Evolutionary conservation across 92 coral and sea anemone species (phyloP).

Genomic region (Zoanthus sansibaricus): DNA sequence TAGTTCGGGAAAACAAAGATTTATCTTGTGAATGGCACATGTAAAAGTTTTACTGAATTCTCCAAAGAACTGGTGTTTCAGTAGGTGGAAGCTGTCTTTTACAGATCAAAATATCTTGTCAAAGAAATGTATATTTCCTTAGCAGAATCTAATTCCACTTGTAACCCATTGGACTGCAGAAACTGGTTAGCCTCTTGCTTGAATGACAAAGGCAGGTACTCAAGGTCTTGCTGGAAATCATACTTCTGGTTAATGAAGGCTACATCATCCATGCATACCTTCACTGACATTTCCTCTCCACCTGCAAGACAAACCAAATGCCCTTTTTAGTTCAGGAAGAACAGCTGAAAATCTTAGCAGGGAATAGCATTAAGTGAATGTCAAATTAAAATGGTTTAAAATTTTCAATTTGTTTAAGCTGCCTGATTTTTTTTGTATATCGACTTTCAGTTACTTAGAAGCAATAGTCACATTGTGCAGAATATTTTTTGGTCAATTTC

Average conservation of each 20-base stretch:
- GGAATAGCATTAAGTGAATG: conserved; percentile 14
- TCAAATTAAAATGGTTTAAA: conserved; percentile 11
- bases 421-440: conserved; percentile 10
- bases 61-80: conserved; percentile 6
- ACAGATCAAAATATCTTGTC: conserved; percentile 14
- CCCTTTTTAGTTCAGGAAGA: conserved; percentile 15
- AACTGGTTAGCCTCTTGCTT: conserved; percentile 39
- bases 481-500: conserved; percentile 11
- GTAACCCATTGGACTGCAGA: not conserved
- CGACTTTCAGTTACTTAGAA: conserved; percentile 11
- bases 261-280: conserved; percentile 3
- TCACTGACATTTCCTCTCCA: conserved; percentile 49
- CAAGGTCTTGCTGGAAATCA: conserved; percentile 37
- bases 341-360: conserved; percentile 12
- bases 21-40: conserved; percentile 8
- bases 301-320: conserved; percentile 33
- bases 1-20: conserved; percentile 6
- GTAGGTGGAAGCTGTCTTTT: conserved; percentile 14
- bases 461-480: conserved; percentile 16
- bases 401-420: conserved; percentile 1
- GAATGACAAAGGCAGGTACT: conserved; percentile 44
- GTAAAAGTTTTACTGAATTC: conserved; percentile 1
- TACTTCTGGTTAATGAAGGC: conserved; percentile 43
- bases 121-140: conserved; percentile 20
- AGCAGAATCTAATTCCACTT: conserved; percentile 11